Evolutionary conservation across 2,888 invertebrate genomes (phyloP), one percentile per base, ranked within the genome.

Genomic region (Megalurothrips usitatus): DNA sequence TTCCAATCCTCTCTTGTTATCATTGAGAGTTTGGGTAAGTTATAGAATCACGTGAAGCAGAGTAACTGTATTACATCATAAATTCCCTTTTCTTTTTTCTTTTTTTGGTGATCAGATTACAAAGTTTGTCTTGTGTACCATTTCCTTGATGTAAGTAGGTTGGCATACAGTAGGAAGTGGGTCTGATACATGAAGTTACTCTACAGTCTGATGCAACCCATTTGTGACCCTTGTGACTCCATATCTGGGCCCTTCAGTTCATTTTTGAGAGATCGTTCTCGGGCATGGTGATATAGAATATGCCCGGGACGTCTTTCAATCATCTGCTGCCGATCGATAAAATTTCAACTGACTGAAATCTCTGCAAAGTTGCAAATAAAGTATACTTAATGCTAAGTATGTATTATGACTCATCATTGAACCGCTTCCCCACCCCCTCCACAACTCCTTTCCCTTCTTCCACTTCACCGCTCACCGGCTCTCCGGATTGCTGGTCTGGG

Each of bases 11-110:
- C 68, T 75, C 68, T 75, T 12, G 23, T 26, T 23, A 12, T 23
- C 23, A 75, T 12, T 75, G 68, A 75, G 68, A 75, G 68, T 26
- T 75, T 75, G 68, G 26, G 68, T 75, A 75, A 75, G 68, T 75
- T 26, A 75, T 26, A 9, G 68, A 26, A 26, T 75, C 12, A 26
- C 9, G 26, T 26, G 23, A 11, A 26, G 23, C 23, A 75, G 23
- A 75, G 68, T 12, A 75, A 26, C 26, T 11, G 26, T 10, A 26
- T 43, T 43, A 43, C 34, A 43, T n/a, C n/a, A n/a, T n/a, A n/a
- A n/a, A n/a, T n/a, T n/a, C n/a, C n/a, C n/a, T n/a, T n/a, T n/a
- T n/a, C n/a, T n/a, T n/a, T n/a, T n/a, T n/a, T n/a, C n/a, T n/a
- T n/a, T n/a, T n/a, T n/a, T n/a, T n/a, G n/a, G n/a, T n/a, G n/a